Percentiles rank a stretch among this genome's conserved stretches.
Evolutionary conservation across 2,888 invertebrate genomes (phyloP).

Genomic region (Dione vanillae): DNA sequence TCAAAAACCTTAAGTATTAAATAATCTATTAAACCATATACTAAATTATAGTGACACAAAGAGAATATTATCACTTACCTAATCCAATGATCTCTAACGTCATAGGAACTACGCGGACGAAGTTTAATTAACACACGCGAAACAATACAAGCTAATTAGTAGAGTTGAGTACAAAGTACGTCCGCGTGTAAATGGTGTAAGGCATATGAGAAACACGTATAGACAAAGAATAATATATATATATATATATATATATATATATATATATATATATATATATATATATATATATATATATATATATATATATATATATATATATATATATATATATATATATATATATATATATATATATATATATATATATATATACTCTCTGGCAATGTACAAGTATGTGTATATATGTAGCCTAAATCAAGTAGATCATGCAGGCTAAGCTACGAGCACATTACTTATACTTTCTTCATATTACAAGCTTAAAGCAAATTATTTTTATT

Average conservation of each 20-base stretch:
- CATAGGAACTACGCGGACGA: constrained; percentile 31
- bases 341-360: too few relatives aligned
- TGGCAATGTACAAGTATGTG: too few relatives aligned
- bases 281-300: too few relatives aligned
- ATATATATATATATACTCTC: too few relatives aligned
- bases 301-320: too few relatives aligned
- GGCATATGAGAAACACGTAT: constrained; percentile 2
- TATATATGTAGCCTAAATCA: too few relatives aligned
- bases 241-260: too few relatives aligned
- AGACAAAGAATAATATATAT: too few relatives aligned
- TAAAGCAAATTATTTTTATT: constrained; percentile 7
- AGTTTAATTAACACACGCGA: constrained; percentile 68
- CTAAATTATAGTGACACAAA: not conserved
- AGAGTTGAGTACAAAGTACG: constrained; percentile 70
- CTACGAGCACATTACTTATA: not conserved
- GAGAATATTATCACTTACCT: constrained; percentile 23
- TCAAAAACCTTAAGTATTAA: too few relatives aligned
- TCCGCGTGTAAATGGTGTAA: constrained; percentile 37
- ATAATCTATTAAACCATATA: not conserved
- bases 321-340: too few relatives aligned
- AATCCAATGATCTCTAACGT: constrained; percentile 24
- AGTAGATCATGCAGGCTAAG: too few relatives aligned
- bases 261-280: too few relatives aligned
- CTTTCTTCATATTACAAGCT: constrained; percentile 3
- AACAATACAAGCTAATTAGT: constrained; percentile 77